Evolutionary conservation across 2,797 vertebrate genomes (phyloP), one percentile per base, ranked within the genome.

Genomic region (Valencia hispanica): DNA sequence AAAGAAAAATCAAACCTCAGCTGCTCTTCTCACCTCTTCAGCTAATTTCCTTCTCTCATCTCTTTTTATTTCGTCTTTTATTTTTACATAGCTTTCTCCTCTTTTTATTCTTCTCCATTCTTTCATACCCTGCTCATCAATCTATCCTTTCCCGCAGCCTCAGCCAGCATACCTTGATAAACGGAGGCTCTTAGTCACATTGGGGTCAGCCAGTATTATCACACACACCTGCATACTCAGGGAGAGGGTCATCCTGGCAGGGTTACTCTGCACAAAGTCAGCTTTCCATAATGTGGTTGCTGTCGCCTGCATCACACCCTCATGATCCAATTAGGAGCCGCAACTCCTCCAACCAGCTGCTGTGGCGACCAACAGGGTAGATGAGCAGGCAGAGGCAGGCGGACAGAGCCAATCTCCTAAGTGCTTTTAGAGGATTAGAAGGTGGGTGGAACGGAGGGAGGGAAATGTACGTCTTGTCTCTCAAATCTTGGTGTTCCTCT

Each of bases 391-490:
- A 96, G 95, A 94, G 96, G 97, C 96, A 94, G 96, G 96, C 95
- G 93, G 96, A 96, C 95, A 96, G 96, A 95, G 96, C 96, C 98
- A 99, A 99, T 99, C 97, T 98, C 96, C 95, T 99, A 99, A 99
- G 98, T 99, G 98, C 98, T 98, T 99, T 98, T 99, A 99, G 97
- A 97, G 97, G 97, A 99, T 99, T 99, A 99, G 96, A 97, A 96
- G 96, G 96, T 96, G 95, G 95, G 94, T 94, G 96, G 93, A 93
- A 95, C 94, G 87, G 94, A 95, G 95, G 88, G 94, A 95, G 95
- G 96, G 96, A 95, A 94, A 95, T 78, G 95, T 78, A 84, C 82
- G 81, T 72, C 88, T 78, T 77, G 63, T 87, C 72, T 78, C 74
- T 85, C 80, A 66, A 81, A 86, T 84, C 77, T 84, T 74, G 75